Evolutionary conservation across 2,888 invertebrate species (phyloP), one percentile per base, ranked within the genome.

Genomic region (Koerneria pararmatus): DNA sequence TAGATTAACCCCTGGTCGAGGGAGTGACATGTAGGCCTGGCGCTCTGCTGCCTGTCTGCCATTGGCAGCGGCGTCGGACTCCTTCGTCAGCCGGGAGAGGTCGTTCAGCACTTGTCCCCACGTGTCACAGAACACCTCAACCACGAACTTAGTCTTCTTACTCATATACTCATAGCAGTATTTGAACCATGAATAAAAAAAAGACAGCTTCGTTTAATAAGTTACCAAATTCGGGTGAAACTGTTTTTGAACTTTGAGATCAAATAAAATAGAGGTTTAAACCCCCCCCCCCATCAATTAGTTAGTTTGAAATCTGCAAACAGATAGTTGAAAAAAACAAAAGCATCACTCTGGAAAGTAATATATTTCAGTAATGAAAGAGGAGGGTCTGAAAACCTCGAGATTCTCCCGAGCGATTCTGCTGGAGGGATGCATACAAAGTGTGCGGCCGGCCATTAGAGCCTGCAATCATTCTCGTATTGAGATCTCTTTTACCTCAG

Each of bases 21-120:
- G 95, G 78, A 95, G 88, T 68, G 94, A 94, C 89, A 93, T 90
- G 85, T 95, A 95, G 68, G 90, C 90, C 82, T 90, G 89, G 80
- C 90, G 90, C 82, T 91, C 88, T 24, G 83, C 83, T 4, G 78
- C 83, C 5, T 80, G 70, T 31, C 83, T 74, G 8, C 83, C 83
- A 46, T 79, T 78, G 22, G 79, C 78, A 0, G 83, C 81, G 2
- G 80, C 78, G 64, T 83, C 83, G 0, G 79, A 69, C 41, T 83
- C 83, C 69, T 83, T 83, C 8, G 82, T 75, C 41, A 83, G 74
- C 88, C 74, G 90, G 86, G 86, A 93, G 89, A 82, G 91, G 72
- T 87, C 87, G 72, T 86, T 81, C 27, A 81, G 73, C 69, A 78
- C 71, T 49, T 91, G 90, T 46, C 93, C 91, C 70, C 83, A 83